phyloP scores from a whole-genome alignment of 2,113 vertebrate genomes.

The Syrrhaptes paradoxus region DNA sequence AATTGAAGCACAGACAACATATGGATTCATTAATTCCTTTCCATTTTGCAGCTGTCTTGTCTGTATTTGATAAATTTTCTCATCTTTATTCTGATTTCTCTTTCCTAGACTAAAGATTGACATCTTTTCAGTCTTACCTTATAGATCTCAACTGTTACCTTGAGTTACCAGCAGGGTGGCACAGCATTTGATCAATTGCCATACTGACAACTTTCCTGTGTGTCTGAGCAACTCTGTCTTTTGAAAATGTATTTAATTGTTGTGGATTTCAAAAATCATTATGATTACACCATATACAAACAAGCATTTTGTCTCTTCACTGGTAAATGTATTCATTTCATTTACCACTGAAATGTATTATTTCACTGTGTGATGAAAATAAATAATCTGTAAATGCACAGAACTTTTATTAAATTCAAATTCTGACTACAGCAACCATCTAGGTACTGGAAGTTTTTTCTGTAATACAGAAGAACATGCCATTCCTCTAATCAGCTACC shows the following conservation, averaged over 20 bases:
- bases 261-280: background rate
- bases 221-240: background rate
- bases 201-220: background rate
- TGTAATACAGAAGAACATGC: background rate
- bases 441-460: background rate
- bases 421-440: background rate
- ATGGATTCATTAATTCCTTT: background rate
- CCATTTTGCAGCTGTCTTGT: background rate
- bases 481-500: background rate
- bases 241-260: background rate
- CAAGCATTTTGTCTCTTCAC: background rate
- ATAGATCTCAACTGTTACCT: background rate
- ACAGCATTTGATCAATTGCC: background rate
- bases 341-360: background rate
- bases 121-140: background rate
- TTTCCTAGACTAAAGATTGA: background rate
- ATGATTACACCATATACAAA: background rate
- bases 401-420: background rate
- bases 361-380: background rate
- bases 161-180: background rate
- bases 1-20: background rate
- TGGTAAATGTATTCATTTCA: background rate
- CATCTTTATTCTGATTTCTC: background rate
- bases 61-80: background rate
- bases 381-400: background rate